Base-by-base conservation (phyloP, 2,888 invertebrate species). In the Drosophila phalerata region DNA sequence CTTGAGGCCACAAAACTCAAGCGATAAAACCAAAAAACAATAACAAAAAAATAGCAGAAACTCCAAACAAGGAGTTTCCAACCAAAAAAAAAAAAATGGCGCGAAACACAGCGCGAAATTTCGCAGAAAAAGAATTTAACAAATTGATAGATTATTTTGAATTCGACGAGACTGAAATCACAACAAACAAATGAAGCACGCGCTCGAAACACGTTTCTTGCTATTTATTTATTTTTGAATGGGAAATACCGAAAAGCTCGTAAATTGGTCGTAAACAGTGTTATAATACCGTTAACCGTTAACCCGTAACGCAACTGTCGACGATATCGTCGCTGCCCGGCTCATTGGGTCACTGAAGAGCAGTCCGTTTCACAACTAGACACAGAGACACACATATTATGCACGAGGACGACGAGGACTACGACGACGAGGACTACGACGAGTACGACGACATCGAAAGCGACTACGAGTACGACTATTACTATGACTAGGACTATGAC, bases 291-390 rank as follows among this genome's bases (percentile, higher is more conserved):
- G 52, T 51, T 17, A 47, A 5, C 47, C 55, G 55, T 34, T 43
- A 43, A 22, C 22, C 55, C 55, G 55, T 34, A 25, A 11, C 55
- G 58, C 51, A 70, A 66, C 38, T 73, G 49, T 56, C 74, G 78
- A 70, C 78, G 78, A 63, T 73, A 69, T 70, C 69, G 75, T 71
- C 74, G 70, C 78, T 74, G 75, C 63, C 77, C 77, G 77, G 75
- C 76, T 75, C 77, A 79, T 63, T 78, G 77, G 77, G 77, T 78
- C 77, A 77, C 71, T 75, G 75, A 79, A 40, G 43, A 72, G 56
- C 69, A 62, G 74, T 47, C 73, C 61, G 78, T 73, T 68, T 17
- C 19, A 22, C 77, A 37, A 56, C 40, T 51, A 67, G 45, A 43
- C 43, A 63, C 48, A 62, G 51, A 42, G 52, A 60, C 49, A 61